These are phyloP conservation scores for Chymomyza amoena DNA, from an alignment of 2,888 invertebrate genomes.

Conservation along the genomic window DNA sequence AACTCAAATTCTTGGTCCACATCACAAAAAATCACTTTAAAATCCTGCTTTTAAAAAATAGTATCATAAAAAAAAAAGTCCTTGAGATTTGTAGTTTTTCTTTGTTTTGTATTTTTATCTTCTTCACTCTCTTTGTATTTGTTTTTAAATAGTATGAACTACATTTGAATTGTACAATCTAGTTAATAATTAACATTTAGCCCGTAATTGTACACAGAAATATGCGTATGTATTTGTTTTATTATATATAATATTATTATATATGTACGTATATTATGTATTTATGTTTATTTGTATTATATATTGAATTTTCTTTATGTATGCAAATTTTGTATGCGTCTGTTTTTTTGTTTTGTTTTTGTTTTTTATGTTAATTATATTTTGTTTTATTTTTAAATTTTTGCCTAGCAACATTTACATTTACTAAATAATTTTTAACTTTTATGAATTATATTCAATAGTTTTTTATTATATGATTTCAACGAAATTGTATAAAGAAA, in stretches of 20 bases:
- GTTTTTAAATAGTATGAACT: constrained; percentile 65
- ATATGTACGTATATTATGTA: constrained; percentile 26
- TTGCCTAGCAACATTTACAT: constrained; percentile 71
- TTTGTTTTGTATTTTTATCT: constrained; percentile 11
- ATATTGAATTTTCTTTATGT: constrained; percentile 15
- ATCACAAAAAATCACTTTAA: too few relatives aligned
- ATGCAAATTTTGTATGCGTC: constrained; percentile 5
- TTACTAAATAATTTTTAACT: constrained; percentile 42
- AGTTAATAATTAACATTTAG: constrained; percentile 71
- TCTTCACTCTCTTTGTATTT: constrained; percentile 25
- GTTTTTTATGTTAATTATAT: constrained; percentile 21
- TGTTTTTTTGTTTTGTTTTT: constrained; percentile 19
- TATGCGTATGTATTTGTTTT: constrained; percentile 41
- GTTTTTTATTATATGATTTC: constrained; percentile 17
- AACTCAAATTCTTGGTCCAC: too few relatives aligned
- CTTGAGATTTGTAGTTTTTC: constrained; percentile 24
- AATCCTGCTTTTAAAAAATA: too few relatives aligned
- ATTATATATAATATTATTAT: constrained; percentile 25
- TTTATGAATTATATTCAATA: constrained; percentile 66
- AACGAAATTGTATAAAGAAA: constrained; percentile 34
- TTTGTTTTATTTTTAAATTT: constrained; percentile 19
- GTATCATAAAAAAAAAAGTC: background rate
- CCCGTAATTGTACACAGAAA: constrained; percentile 63
- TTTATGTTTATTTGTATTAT: background rate
- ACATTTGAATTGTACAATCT: constrained; percentile 70